These are phyloP conservation scores for Lepetodrilus schrolli DNA, from an alignment of 2,888 invertebrate species.

Conservation along the genomic window DNA sequence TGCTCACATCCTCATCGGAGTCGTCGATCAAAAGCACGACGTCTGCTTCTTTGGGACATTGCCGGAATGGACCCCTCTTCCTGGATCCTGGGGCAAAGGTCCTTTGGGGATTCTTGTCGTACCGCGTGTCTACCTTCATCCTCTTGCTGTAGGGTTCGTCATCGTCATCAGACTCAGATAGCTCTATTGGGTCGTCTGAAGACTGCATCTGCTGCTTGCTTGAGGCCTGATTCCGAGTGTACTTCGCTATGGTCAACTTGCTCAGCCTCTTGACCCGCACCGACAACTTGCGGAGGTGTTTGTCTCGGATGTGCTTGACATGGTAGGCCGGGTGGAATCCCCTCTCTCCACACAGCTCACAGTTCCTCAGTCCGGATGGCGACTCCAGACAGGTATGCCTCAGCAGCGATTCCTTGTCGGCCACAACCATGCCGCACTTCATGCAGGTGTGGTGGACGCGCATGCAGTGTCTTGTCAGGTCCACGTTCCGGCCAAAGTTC, in stretches of 20 bases:
- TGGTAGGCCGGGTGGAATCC: slow-evolving; percentile 53
- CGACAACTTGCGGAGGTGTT: slow-evolving; percentile 62
- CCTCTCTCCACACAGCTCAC: slow-evolving; percentile 57
- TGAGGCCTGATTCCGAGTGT: neutral
- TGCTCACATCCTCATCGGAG: neutral
- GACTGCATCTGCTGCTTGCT: neutral
- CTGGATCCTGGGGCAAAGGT: neutral
- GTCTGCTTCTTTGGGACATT: neutral
- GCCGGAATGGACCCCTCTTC: neutral
- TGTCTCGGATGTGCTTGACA: slow-evolving; percentile 52
- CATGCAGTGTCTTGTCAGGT: slow-evolving; percentile 66
- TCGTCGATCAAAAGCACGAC: neutral
- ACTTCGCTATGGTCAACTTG: slow-evolving; percentile 19
- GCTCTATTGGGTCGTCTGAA: neutral
- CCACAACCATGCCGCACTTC: slow-evolving; percentile 69
- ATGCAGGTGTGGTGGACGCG: slow-evolving; percentile 65
- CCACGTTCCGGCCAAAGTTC: slow-evolving; percentile 66
- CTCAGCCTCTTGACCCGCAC: slow-evolving; percentile 50
- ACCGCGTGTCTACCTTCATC: neutral
- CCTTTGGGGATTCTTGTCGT: neutral
- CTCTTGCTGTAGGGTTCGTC: slow-evolving; percentile 8
- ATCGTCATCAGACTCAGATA: neutral
- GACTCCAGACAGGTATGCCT: slow-evolving; percentile 61
- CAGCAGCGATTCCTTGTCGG: slow-evolving; percentile 52
- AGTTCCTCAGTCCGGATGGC: slow-evolving; percentile 51